Conservation (phyloP, 2,888 invertebrate genomes). For the Tetranychus piercei region DNA sequence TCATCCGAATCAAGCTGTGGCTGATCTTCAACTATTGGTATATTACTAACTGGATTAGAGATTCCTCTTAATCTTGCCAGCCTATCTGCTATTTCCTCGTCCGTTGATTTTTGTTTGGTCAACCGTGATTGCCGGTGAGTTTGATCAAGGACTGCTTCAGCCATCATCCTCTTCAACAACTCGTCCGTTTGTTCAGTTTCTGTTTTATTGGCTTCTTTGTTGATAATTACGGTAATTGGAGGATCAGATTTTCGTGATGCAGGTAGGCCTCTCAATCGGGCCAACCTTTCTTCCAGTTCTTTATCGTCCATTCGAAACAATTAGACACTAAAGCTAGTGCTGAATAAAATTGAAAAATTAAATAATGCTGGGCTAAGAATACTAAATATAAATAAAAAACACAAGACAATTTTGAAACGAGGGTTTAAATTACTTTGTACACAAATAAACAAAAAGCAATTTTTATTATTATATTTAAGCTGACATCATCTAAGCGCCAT, state of each 20-base stretch:
- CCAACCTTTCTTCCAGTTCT: slow-evolving; percentile 26
- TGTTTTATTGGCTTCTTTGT: slow-evolving; percentile 21
- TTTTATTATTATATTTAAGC: no score
- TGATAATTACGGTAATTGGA: slow-evolving; percentile 23
- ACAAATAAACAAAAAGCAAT: no score
- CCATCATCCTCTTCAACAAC: slow-evolving; percentile 21
- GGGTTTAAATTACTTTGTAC: no score
- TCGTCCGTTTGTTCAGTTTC: slow-evolving; percentile 17
- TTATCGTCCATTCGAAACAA: slow-evolving; percentile 12
- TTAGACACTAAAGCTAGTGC: neutral
- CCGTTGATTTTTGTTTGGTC: slow-evolving; percentile 27
- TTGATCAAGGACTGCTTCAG: slow-evolving; percentile 27
- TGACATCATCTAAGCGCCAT: no score
- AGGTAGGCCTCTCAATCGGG: slow-evolving; percentile 25
- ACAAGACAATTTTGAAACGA: no score
- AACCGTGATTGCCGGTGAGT: slow-evolving; percentile 2
- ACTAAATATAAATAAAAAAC: no score
- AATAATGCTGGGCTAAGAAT: no score
- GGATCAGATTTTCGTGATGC: slow-evolving; percentile 17
- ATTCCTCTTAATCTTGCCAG: slow-evolving; percentile 1
- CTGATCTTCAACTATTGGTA: slow-evolving; percentile 23
- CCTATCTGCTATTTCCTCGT: slow-evolving; percentile 9
- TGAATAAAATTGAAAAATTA: no score
- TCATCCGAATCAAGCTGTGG: slow-evolving; percentile 27
- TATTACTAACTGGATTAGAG: neutral